Evolutionary conservation across 37 sponge, comb jelly and placozoan genomes (phyloP), one percentile per base, ranked within the genome.

Genomic region (Beroe forskalii): DNA sequence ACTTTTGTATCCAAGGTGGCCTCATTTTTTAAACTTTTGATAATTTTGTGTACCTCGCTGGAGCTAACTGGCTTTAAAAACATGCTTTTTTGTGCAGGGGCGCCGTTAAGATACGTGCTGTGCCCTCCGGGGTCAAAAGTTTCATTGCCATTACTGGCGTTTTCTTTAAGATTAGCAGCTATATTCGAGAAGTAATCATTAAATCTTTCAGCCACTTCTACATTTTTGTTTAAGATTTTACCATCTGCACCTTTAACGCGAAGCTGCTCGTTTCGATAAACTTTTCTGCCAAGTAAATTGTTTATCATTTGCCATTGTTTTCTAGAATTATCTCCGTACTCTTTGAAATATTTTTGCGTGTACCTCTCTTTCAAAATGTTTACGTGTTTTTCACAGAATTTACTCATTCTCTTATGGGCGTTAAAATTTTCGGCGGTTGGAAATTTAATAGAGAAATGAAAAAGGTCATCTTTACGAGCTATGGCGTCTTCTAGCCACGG

Each of bases 371-470:
- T 64, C 30, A 23, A 8, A 22, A 30, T 64, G 25, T 64, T 23
- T 22, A 64, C 66, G 17, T 64, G 66, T 64, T 64, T 64, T 64
- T 8, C 66, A 22, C 66, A 64, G 31, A 64, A 64, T 64, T 64
- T 64, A 4, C 17, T 22, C 25, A 64, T 8, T 64, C 25, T 64
- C 6, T 64, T 64, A 23, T 64, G 17, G 25, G 66, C 25, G 25
- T 8, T 23, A 64, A n/a, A 6, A 22, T 64, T 64, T 22, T 8
- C 66, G 30, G 25, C 25, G 4, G 66, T 64, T 6, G 66, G 66
- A 30, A 6, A 22, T 8, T 64, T 64, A 8, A 64, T 22, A 30
- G 6, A 30, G 17, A 23, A 6, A n/a, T n/a, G n/a, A n/a, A n/a
- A n/a, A n/a, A n/a, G n/a, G n/a, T n/a, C n/a, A n/a, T n/a, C n/a